Base-by-base conservation (phyloP, 2,888 invertebrate genomes). In the Teleiodes luculella region DNA sequence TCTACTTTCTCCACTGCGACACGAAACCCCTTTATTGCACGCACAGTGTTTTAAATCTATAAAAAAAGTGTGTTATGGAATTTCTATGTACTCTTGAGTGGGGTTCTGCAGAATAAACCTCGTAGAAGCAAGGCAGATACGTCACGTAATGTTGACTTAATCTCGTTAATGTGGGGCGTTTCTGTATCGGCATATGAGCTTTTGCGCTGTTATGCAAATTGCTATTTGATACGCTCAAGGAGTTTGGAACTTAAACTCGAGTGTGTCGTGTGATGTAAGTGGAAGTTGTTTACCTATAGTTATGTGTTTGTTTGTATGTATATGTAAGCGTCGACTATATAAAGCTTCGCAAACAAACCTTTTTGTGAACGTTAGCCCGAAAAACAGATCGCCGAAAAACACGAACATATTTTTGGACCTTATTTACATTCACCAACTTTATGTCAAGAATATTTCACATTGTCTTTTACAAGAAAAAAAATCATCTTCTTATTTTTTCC, bases 171-270 rank as follows among this genome's bases (percentile, higher is more conserved):
- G 71, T 75, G 71, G 66, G 66, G 69, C 73, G 74, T 72, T 74
- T 72, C 71, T 70, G 73, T 78, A 78, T 82, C 76, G 74, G 70
- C 69, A 71, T 74, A 78, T 74, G 76, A 78, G 81, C 78, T 76
- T 79, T 76, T 80, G 76, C 70, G 73, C 74, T 78, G 80, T 80
- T 83, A 83, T 82, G 81, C 76, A 83, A 82, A 84, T 81, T 77
- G 75, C 72, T 76, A 80, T 81, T 80, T 79, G 77, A 82, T 78
- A 81, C 74, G 72, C 73, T 76, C 67, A 70, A 68, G 58, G 67
- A 74, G 77, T 77, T 76, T 72, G 64, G 57, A 66, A 69, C 67
- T 76, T 68, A 66, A 62, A 65, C 69, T 70, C 28, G 33, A 49
- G 49, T 2, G 35, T 48, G 14, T 47, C 11, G 11, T 3, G 20